These are phyloP conservation scores for Tryphoninae sp. DNA, from an alignment of 2,888 invertebrate genomes.

Conservation along the genomic window DNA sequence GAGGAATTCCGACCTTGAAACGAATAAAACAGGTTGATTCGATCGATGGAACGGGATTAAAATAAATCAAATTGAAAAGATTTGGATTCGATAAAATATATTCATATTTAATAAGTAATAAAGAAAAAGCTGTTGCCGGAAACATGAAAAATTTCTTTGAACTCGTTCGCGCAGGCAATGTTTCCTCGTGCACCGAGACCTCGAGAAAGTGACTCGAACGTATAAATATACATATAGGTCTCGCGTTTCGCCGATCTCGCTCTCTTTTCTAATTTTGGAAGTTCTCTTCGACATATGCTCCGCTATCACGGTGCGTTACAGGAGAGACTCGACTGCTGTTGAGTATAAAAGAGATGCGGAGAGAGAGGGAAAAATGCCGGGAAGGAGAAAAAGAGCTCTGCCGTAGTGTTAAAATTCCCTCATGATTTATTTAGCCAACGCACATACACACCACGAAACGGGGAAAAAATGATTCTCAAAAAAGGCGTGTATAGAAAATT, in stretches of 20 bases:
- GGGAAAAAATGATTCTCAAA: constrained; percentile 25
- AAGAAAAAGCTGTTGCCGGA: constrained; percentile 15
- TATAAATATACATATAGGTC: constrained; percentile 3
- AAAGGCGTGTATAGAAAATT: constrained; percentile 16
- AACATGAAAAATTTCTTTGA: constrained; percentile 35
- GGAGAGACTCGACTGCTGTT: constrained; percentile 33
- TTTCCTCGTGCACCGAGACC: constrained; percentile 11
- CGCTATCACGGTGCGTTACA: constrained; percentile 34
- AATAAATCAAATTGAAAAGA: neutral
- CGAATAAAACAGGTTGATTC: neutral
- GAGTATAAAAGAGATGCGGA: constrained; percentile 11
- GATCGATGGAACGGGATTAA: neutral
- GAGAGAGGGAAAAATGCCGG: constrained; percentile 5
- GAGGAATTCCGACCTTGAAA: constrained; percentile 16
- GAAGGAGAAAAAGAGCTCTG: constrained; percentile 11
- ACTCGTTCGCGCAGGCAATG: constrained; percentile 18
- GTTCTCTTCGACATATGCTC: constrained; percentile 63
- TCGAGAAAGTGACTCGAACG: constrained; percentile 23
- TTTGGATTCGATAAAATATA: neutral
- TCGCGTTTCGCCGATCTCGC: constrained; percentile 41
- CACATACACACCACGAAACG: neutral
- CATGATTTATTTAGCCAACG: constrained; percentile 54
- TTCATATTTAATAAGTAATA: neutral
- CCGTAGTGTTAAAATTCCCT: constrained; percentile 52
- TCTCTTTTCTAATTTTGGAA: constrained; percentile 65